Evolutionary conservation across 2,888 invertebrate genomes (phyloP), one percentile per base, ranked within the genome.

Genomic region (Cosmia pyralina): DNA sequence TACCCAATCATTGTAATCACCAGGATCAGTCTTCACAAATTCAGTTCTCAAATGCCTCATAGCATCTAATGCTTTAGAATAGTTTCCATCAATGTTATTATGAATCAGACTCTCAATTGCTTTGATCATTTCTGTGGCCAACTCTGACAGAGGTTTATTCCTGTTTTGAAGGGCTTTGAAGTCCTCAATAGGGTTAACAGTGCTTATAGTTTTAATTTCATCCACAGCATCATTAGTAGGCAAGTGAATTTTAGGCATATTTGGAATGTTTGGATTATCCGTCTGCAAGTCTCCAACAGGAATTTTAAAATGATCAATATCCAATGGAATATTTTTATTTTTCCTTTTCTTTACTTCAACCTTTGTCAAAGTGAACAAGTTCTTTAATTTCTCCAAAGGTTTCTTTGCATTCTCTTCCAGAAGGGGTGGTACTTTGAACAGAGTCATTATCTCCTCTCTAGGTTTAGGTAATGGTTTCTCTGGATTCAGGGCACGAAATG

Each of bases 181-280:
- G 89, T 98, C 97, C 69, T 95, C 95, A 7, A 96, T 94, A 0
- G 98, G 98, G 48, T 96, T 96, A 4, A 96, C 89, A 11, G 97
- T 96, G 0, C 97, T 97, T 69, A 98, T 96, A 69, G 86, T 91
- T 48, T 83, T 90, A n/a, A 91, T 85, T 69, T 87, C 84, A 69
- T 84, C 84, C 48, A 72, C 82, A 65, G 75, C 59, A 82, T 90
- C 90, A 22, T 88, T 87, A 66, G 76, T 70, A 64, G 92, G 90
- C 55, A 94, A 78, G 52, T 92, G 81, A 60, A 95, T 87, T 85
- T 92, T 93, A 19, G 93, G 93, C 75, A 93, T 86, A 60, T 90
- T 88, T 66, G 81, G 69, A 46, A 70, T 63, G n/a, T 66, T 68
- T 58, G 70, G 57, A 64, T 77, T 73, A 63, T 80, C 78, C 41